Conservation (phyloP, 2,113 vertebrate species). For the Pseudopodoces humilis region DNA sequence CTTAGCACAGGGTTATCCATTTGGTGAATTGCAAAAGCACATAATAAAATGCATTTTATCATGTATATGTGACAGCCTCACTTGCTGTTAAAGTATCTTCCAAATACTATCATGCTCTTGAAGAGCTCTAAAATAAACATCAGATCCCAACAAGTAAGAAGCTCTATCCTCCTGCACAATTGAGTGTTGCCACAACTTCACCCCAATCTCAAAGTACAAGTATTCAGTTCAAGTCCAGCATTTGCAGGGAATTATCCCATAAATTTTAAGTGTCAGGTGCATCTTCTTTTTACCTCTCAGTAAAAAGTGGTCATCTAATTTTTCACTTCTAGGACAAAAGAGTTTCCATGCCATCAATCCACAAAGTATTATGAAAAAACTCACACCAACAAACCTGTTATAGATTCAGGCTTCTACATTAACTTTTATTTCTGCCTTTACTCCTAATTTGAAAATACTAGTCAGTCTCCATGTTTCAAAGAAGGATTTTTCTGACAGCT, state of each 20-base stretch:
- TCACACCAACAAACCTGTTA: neutral
- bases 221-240: neutral
- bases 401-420: neutral
- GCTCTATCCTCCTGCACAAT: neutral
- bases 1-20: conserved; percentile 26
- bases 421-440: neutral
- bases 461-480: neutral
- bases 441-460: neutral
- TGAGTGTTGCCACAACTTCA: neutral
- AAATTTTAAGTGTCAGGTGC: neutral
- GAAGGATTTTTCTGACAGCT: neutral
- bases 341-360: neutral
- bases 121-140: conserved; percentile 58
- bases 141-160: neutral
- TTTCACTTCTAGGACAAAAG: neutral
- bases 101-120: neutral
- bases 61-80: conserved; percentile 49
- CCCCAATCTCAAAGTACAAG: neutral
- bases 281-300: neutral
- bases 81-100: conserved; percentile 43
- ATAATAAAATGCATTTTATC: conserved; percentile 50
- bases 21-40: conserved; percentile 48
- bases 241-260: neutral
- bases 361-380: neutral
- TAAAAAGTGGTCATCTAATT: neutral